phyloP scores from a whole-genome alignment of 2,797 vertebrate genomes.

The Rhinatrema bivittatum region DNA sequence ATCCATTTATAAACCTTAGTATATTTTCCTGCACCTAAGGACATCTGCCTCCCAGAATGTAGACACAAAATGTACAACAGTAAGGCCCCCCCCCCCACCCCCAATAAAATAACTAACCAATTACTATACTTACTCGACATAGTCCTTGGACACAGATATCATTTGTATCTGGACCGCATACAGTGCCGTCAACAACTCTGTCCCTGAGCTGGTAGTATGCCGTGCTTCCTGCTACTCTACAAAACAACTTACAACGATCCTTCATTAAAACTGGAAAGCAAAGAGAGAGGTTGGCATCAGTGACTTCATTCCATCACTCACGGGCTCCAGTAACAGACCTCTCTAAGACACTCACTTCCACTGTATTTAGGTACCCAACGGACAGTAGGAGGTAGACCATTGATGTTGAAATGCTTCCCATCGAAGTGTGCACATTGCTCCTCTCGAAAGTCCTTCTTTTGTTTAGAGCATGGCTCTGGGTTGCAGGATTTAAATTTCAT shows the following conservation, averaged over 20 bases:
- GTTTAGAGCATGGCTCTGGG: slow-evolving; percentile 84
- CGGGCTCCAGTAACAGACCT: fast-evolving
- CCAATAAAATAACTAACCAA: no score
- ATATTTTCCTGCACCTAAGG: no score
- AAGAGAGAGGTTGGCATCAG: not conserved
- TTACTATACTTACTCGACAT: slow-evolving; percentile 79
- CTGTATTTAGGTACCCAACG: slow-evolving; percentile 98
- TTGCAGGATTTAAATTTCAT: slow-evolving; percentile 98
- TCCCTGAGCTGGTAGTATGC: slow-evolving; percentile 98
- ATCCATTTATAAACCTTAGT: no score
- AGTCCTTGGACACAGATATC: slow-evolving; percentile 98
- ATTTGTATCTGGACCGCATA: slow-evolving; percentile 90
- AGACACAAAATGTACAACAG: no score
- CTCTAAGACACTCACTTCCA: slow-evolving; percentile 73
- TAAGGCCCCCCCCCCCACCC: no score
- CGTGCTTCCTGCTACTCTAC: slow-evolving; percentile 87
- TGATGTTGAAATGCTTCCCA: slow-evolving; percentile 96
- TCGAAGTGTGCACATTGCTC: slow-evolving; percentile 89
- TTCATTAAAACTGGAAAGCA: slow-evolving; percentile 84
- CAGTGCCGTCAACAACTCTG: slow-evolving; percentile 87
- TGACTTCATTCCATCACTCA: fast-evolving
- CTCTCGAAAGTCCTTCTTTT: slow-evolving; percentile 90
- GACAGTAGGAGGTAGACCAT: slow-evolving; percentile 87
- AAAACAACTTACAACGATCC: slow-evolving; percentile 96
- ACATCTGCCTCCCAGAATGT: no score